Percentiles rank a stretch among this genome's conserved stretches.
Conservation (phyloP, 2,797 vertebrate genomes). For the Danionella dracula region DNA sequence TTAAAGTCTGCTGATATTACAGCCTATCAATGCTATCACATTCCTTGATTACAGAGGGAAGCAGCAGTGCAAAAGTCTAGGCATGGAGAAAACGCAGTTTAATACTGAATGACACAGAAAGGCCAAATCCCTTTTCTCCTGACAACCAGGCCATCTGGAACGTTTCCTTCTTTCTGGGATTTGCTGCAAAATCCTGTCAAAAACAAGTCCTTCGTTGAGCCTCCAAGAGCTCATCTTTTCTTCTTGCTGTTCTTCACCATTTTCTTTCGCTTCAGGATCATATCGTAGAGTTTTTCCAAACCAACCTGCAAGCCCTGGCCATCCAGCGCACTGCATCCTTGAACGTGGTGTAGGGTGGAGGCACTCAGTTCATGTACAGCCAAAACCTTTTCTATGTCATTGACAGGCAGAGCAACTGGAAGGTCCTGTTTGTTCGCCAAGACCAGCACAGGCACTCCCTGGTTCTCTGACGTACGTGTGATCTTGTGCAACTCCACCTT, state of each 20-base stretch:
- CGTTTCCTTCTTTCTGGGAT: slow-evolving; percentile 46
- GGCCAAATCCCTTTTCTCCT: slow-evolving; percentile 57
- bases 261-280: slow-evolving; percentile 86
- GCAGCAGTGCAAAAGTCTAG: slow-evolving; percentile 46
- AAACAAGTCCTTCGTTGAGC: slow-evolving; percentile 40
- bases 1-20: slow-evolving; percentile 36
- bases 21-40: slow-evolving; percentile 47
- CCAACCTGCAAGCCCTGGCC: slow-evolving; percentile 79
- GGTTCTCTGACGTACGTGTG: slow-evolving; percentile 81
- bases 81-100: slow-evolving; percentile 49
- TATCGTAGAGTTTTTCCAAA: slow-evolving; percentile 83
- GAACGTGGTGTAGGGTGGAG: slow-evolving; percentile 74
- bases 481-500: slow-evolving; percentile 84
- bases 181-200: slow-evolving; percentile 53
- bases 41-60: slow-evolving; percentile 44
- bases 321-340: slow-evolving; percentile 83
- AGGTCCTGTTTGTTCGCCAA: slow-evolving; percentile 88
- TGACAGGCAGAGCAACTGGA: slow-evolving; percentile 63
- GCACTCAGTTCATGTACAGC: slow-evolving; percentile 73
- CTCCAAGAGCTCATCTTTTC: slow-evolving; percentile 69
- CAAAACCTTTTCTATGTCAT: slow-evolving; percentile 81
- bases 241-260: slow-evolving; percentile 70
- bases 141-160: slow-evolving; percentile 52
- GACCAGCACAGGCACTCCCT: slow-evolving; percentile 81
- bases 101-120: slow-evolving; percentile 56